A percentile compares a stretch with the other conserved stretches of the same genome.
phyloP scores from a whole-genome alignment of 2,113 vertebrate species.

The Cheilinus undulatus region DNA sequence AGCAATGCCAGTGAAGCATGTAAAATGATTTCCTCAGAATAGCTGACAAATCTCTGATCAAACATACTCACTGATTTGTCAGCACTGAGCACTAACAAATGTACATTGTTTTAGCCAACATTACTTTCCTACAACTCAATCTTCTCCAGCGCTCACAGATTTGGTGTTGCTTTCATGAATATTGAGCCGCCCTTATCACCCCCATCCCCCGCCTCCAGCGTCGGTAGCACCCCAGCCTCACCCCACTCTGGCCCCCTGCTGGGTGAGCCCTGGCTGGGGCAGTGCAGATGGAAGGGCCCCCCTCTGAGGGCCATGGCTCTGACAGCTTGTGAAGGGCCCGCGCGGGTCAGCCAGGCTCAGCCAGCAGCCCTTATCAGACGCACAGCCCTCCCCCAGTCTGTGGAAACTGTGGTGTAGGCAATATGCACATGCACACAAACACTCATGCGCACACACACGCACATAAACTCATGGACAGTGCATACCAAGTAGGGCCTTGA shows the following conservation, averaged over 20 bases:
- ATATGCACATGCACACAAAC: slow-evolving; percentile 54
- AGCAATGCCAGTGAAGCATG: slow-evolving; percentile 17
- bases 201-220: slow-evolving; percentile 63
- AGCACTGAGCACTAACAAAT: slow-evolving; percentile 31
- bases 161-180: slow-evolving; percentile 62
- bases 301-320: slow-evolving; percentile 82
- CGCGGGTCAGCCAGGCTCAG: slow-evolving; percentile 79
- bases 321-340: slow-evolving; percentile 85
- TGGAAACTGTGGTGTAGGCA: slow-evolving; percentile 73
- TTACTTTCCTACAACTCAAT: slow-evolving; percentile 21
- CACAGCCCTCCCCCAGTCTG: slow-evolving; percentile 73
- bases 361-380: slow-evolving; percentile 82
- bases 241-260: slow-evolving; percentile 76
- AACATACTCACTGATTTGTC: slow-evolving; percentile 34
- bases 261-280: slow-evolving; percentile 77
- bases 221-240: slow-evolving; percentile 67
- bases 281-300: slow-evolving; percentile 79
- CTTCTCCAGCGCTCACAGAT: slow-evolving; percentile 34
- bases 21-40: slow-evolving; percentile 18
- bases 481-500: slow-evolving; percentile 84
- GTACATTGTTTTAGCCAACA: slow-evolving; percentile 6
- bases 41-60: slow-evolving; percentile 32
- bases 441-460: slow-evolving; percentile 49
- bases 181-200: slow-evolving; percentile 62
- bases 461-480: slow-evolving; percentile 69